Evolutionary conservation across 2,888 invertebrate genomes (phyloP).

Genomic region (Idaea straminata): DNA sequence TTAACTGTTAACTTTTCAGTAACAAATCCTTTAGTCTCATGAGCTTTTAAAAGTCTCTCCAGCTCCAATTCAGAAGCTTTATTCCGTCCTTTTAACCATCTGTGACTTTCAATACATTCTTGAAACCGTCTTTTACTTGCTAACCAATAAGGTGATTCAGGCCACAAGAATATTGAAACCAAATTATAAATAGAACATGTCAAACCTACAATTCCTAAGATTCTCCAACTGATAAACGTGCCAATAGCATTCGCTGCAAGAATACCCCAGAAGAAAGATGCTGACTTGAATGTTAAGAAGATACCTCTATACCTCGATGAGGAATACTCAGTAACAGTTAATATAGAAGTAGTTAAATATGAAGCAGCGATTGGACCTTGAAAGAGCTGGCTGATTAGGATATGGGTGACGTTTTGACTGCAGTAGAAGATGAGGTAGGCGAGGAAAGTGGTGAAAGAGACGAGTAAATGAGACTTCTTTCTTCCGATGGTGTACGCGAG

Average conservation of each 20-base stretch:
- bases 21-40: slow-evolving; percentile 14
- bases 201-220: slow-evolving; percentile 28
- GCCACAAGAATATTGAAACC: slow-evolving; percentile 26
- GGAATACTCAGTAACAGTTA: slow-evolving; percentile 36
- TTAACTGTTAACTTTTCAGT: slow-evolving; percentile 4
- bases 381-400: slow-evolving; percentile 34
- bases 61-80: slow-evolving; percentile 36
- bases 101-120: slow-evolving; percentile 38
- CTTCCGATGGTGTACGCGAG: slow-evolving; percentile 25
- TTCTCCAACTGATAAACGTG: slow-evolving; percentile 35
- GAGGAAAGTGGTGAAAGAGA: slow-evolving; percentile 16
- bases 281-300: slow-evolving; percentile 36
- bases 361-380: slow-evolving; percentile 24
- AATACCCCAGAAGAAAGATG: slow-evolving; percentile 36
- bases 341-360: slow-evolving; percentile 18
- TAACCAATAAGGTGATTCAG: slow-evolving; percentile 47
- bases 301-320: slow-evolving; percentile 37
- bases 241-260: slow-evolving; percentile 36
- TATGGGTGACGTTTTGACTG: slow-evolving; percentile 26
- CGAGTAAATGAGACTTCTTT: slow-evolving; percentile 23
- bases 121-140: slow-evolving; percentile 39
- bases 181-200: slow-evolving; percentile 25
- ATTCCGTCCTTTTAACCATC: slow-evolving; percentile 38
- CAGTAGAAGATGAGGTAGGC: slow-evolving; percentile 26
- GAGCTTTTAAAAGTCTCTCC: slow-evolving; percentile 30